These are phyloP conservation scores for Tupaia chinensis DNA, from an alignment of 2,113 vertebrate genomes.

Conservation along the genomic window DNA sequence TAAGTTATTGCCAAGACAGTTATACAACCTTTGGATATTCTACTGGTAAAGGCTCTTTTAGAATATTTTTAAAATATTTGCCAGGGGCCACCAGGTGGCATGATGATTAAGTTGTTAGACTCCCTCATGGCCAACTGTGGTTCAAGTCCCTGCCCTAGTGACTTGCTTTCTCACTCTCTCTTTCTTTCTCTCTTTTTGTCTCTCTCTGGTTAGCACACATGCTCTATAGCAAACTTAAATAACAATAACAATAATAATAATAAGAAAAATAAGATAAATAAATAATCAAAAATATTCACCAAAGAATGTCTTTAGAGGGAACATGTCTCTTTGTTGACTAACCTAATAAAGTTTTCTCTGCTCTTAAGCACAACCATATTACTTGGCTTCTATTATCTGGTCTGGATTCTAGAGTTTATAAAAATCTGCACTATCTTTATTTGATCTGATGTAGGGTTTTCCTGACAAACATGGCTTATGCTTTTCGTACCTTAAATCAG, in stretches of 20 bases:
- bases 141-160: too few species aligned
- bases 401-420: slow-evolving; percentile 36
- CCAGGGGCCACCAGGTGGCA: too few species aligned
- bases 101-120: too few species aligned
- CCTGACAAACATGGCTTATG: neutral
- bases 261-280: too few species aligned
- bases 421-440: neutral
- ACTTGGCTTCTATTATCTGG: neutral
- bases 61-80: slow-evolving; percentile 50
- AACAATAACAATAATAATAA: too few species aligned
- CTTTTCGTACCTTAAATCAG: slow-evolving; percentile 8
- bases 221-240: too few species aligned
- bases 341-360: neutral
- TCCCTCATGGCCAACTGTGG: too few species aligned
- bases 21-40: slow-evolving; percentile 1
- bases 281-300: slow-evolving; percentile 11
- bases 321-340: neutral
- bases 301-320: slow-evolving; percentile 26
- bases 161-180: too few species aligned
- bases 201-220: too few species aligned
- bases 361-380: neutral
- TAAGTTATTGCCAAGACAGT: slow-evolving; percentile 36
- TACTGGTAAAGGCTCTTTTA: neutral
- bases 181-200: too few species aligned
- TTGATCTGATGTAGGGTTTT: slow-evolving; percentile 8